Evolutionary conservation across 2,113 vertebrate genomes (phyloP), one percentile per base, ranked within the genome.

Genomic region (Chlorodrepanis virens): DNA sequence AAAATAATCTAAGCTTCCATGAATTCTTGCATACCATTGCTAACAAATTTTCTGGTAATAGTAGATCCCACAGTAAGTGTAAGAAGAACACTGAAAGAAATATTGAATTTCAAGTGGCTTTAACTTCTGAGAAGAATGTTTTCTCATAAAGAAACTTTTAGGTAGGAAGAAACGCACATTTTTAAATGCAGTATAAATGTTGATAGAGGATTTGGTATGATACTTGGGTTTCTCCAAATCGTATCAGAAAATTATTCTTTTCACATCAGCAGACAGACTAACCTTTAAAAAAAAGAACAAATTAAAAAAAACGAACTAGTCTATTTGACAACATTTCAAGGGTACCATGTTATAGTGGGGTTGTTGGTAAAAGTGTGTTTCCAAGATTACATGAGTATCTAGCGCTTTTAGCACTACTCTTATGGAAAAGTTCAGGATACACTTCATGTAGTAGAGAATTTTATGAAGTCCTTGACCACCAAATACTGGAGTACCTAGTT

Each of bases 281-380:
- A 42, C 2, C 1, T 45, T 57, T n/a, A 4, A 4, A 33, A 47
- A 16, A 42, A 42, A 42, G 14, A 42, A 16, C 40, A 42, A 42
- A 14, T 42, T 42, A 42, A 16, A 42, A 53, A 33, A 70, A 33
- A 44, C 17, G 3, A 28, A 3, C 9, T 25, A 70, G 4, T 23
- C 0, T 49, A 85, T 91, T 87, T 82, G 8, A 52, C 29, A 64
- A 16, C 10, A 21, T 53, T 67, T 52, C 22, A 20, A 69, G 15
- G 5, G 9, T 33, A 45, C 56, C 23, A 2, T 23, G 13, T 47
- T 87, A 28, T 57, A 1, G 0, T 31, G 6, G 9, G 1, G 3
- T 22, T 71, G 14, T 61, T 1, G 7, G 15, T 63, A 45, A 79
- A 75, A 33, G 7, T 23, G 0, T 19, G 2, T 44, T 79, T 45